Base-by-base conservation (phyloP, 2,113 vertebrate species). In the Phalacrocorax brasilianus region DNA sequence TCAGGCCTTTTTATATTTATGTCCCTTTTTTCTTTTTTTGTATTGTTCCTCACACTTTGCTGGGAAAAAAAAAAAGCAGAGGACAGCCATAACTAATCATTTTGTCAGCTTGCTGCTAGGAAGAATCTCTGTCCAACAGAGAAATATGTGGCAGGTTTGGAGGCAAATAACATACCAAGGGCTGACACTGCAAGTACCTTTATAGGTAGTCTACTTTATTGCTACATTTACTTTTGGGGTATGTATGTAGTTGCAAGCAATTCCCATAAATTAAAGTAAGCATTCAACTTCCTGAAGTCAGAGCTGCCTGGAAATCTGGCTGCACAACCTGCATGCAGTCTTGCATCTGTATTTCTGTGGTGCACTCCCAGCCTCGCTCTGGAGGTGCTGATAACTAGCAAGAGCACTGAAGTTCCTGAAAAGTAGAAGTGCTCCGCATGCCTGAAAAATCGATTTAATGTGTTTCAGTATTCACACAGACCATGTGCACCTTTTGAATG, bases 81-180 rank as follows among this genome's bases (percentile, higher is more conserved):
- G 98, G 97, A 98, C 91, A 98, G 98, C 98, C 98, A 98, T 98
- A 98, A 99, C 98, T 98, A 98, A 99, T 98, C 98, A 97, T 98
- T 97, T 94, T 98, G 98, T 98, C 98, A 98, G 98, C 98, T 97
- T 97, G 98, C 98, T 98, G 97, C 98, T 98, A 98, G 98, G 98
- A 98, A 98, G 98, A 98, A 97, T 98, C 97, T 98, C 96, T 97
- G 98, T 98, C 96, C 97, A 96, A 97, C 97, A 96, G 97, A 98
- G 98, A 97, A 98, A 98, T 97, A 97, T 90, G 91, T 96, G 97
- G 97, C 97, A 97, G 97, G 94, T 97, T 92, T 92, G 95, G 91
- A 97, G 97, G 97, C 96, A 96, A 96, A 96, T 92, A 94, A 95
- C 95, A 74, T 82, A 95, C 89, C 96, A 67, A 91, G 85, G 67